phyloP scores from a whole-genome alignment of 2,113 vertebrate species.

The Brachypodius melanocephalos region DNA sequence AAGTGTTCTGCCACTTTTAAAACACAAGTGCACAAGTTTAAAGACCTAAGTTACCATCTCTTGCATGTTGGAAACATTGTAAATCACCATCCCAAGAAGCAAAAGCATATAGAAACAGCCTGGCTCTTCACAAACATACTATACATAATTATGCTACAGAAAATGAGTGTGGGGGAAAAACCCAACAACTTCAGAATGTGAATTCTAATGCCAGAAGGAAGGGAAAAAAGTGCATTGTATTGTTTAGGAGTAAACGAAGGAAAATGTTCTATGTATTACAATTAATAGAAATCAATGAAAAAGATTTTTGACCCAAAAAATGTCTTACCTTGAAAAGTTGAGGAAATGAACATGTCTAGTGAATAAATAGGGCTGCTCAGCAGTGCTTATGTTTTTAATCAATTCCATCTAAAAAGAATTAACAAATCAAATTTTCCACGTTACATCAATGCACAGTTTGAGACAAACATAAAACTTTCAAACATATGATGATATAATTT shows the following conservation, averaged over 20 bases:
- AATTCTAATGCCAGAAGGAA: not conserved
- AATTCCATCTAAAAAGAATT: constrained; percentile 87
- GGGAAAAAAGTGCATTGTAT: not conserved
- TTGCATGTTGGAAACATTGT: not conserved
- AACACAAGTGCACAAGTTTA: not conserved
- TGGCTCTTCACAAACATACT: not conserved
- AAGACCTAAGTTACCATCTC: not conserved
- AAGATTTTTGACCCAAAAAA: constrained; percentile 2
- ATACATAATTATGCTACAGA: not conserved
- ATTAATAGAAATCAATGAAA: not conserved
- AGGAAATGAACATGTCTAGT: constrained; percentile 98
- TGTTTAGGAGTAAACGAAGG: not conserved
- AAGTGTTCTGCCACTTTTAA: not conserved
- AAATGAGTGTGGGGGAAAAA: rapidly evolving
- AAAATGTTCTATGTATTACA: not conserved
- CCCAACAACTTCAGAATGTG: not conserved
- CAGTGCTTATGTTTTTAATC: constrained; percentile 95
- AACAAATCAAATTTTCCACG: constrained; percentile 43
- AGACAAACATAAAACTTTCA: constrained; percentile 19
- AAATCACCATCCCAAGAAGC: not conserved
- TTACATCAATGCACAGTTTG: not conserved
- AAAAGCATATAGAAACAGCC: not conserved
- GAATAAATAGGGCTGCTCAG: constrained; percentile 95
- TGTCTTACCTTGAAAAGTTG: constrained; percentile 94
- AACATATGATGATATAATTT: not conserved